phyloP scores from a whole-genome alignment of 2,113 vertebrate genomes.

The Chaetodon trifascialis region DNA sequence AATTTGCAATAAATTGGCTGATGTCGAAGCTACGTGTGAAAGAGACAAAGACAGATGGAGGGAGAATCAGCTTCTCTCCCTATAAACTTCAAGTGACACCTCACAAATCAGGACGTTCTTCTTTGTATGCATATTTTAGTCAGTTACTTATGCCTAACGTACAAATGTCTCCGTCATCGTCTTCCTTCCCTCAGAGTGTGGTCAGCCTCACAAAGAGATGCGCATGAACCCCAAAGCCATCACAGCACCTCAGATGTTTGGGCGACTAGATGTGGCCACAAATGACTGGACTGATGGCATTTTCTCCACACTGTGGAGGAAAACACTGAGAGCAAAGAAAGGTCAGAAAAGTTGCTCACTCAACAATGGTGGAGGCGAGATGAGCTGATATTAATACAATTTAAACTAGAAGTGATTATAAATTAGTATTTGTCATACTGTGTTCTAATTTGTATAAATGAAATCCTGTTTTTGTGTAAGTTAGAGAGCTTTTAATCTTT shows the following conservation, averaged over 20 bases:
- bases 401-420: not conserved
- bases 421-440: not conserved
- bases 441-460: not conserved
- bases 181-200: constrained; percentile 86
- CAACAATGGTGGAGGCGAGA: not conserved
- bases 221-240: constrained; percentile 99
- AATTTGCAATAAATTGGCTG: not conserved
- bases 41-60: too few species aligned
- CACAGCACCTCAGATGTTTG: constrained; percentile 98
- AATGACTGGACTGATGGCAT: constrained; percentile 99
- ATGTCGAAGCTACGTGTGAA: not conserved
- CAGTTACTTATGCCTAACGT: not conserved
- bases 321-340: constrained; percentile 94
- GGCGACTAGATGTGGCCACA: constrained; percentile 93
- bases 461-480: not conserved
- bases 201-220: constrained; percentile 95
- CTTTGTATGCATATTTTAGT: not conserved
- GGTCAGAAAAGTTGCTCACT: constrained; percentile 78
- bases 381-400: not conserved
- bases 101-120: not conserved
- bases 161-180: constrained; percentile 24
- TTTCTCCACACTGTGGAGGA: constrained; percentile 97
- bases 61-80: not conserved
- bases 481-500: not conserved
- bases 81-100: not conserved